Evolutionary conservation across 2,797 vertebrate genomes (phyloP).

Genomic region (Sparus aurata): DNA sequence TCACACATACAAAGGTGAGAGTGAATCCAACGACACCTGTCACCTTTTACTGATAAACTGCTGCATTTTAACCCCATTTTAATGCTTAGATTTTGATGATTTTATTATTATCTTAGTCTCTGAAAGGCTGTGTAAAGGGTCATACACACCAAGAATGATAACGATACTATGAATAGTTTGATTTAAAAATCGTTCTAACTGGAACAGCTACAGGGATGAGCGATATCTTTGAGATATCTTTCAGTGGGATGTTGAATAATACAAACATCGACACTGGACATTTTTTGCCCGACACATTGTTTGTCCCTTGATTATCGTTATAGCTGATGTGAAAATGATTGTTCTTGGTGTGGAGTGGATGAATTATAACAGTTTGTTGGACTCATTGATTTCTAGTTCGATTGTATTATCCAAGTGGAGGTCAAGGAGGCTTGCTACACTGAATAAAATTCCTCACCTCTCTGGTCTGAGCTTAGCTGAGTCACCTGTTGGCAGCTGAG

Average conservation of each 20-base stretch:
- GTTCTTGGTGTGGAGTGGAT: background rate
- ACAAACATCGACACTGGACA: too few species aligned
- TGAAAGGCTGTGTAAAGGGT: background rate
- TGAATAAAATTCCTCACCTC: conserved; percentile 34
- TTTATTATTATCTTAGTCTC: too few species aligned
- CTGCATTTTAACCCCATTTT: background rate
- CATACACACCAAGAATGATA: too few species aligned
- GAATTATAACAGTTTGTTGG: conserved; percentile 34
- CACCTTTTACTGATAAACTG: background rate
- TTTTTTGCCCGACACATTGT: too few species aligned
- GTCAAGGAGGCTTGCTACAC: background rate
- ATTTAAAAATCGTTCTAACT: too few species aligned
- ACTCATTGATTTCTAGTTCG: conserved; percentile 37
- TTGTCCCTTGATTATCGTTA: too few species aligned
- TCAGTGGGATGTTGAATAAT: too few species aligned
- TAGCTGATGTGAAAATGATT: too few species aligned
- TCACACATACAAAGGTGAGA: conserved; percentile 93
- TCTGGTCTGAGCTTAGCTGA: conserved; percentile 26
- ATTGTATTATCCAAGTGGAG: conserved; percentile 3
- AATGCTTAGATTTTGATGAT: background rate
- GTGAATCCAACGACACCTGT: background rate
- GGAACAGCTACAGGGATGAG: too few species aligned
- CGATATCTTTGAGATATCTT: too few species aligned
- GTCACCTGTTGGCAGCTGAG: conserved; percentile 57
- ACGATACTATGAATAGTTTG: too few species aligned